phyloP scores from a whole-genome alignment of 2,797 vertebrate species.

The Molothrus ater region DNA sequence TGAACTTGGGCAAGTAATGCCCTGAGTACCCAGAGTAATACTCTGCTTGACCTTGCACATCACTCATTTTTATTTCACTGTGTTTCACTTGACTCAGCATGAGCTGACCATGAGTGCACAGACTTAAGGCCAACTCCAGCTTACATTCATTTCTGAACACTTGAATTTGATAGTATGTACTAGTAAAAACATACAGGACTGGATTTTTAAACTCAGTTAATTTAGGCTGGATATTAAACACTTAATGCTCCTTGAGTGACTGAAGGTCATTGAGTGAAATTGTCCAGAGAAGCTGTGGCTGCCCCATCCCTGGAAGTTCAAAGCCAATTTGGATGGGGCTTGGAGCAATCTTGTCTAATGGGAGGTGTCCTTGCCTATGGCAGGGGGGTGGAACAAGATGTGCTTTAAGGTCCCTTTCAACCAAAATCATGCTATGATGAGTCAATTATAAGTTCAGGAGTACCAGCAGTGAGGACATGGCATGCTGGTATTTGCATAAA shows the following conservation, averaged over 20 bases:
- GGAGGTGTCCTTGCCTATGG: background rate
- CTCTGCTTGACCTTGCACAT: background rate
- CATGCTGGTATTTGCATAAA: background rate
- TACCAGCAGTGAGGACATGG: background rate
- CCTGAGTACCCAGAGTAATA: background rate
- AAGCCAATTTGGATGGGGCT: background rate
- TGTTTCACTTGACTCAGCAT: background rate
- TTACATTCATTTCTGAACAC: background rate
- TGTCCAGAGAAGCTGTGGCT: background rate
- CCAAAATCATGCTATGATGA: background rate
- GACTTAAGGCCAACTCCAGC: background rate
- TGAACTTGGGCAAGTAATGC: background rate
- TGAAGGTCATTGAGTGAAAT: background rate
- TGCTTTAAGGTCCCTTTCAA: background rate
- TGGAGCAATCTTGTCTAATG: background rate
- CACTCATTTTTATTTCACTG: background rate
- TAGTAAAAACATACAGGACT: background rate
- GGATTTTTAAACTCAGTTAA: background rate
- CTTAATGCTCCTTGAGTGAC: background rate
- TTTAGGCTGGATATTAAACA: background rate
- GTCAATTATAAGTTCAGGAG: background rate
- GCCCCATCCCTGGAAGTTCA: background rate
- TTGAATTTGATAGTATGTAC: background rate
- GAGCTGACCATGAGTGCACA: background rate
- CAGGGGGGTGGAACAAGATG: rapidly evolving